Evolutionary conservation across 2,888 invertebrate genomes (phyloP).

Genomic region (Oasisia sp.): DNA sequence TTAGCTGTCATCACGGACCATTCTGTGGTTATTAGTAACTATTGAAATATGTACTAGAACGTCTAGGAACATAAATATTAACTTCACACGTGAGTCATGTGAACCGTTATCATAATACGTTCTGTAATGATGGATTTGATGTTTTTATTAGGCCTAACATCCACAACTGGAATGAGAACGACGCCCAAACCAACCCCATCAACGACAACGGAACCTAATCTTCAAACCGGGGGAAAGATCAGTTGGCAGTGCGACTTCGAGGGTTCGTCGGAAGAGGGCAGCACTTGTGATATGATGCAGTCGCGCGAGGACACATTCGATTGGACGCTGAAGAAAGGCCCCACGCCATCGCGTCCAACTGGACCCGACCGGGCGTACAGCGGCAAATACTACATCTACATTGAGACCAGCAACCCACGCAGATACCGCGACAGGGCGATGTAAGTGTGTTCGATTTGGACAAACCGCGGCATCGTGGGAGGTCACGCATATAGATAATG

Average conservation of each 20-base stretch:
- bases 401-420: slow-evolving; percentile 33
- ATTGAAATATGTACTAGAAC: too few species aligned
- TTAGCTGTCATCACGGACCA: too few species aligned
- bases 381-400: slow-evolving; percentile 32
- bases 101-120: background rate
- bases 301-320: slow-evolving; percentile 28
- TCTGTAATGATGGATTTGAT: background rate
- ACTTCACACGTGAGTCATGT: too few species aligned
- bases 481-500: background rate
- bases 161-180: background rate
- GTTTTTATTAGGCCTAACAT: background rate
- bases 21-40: too few species aligned
- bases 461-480: background rate
- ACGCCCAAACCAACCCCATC: background rate
- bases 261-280: background rate
- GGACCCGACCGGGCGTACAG: slow-evolving; percentile 27
- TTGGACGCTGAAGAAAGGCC: slow-evolving; percentile 24
- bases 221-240: background rate
- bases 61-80: too few species aligned
- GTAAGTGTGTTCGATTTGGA: slow-evolving; percentile 28
- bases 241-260: background rate
- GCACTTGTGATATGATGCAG: background rate
- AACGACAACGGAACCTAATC: background rate
- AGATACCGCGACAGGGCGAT: slow-evolving; percentile 25
- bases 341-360: slow-evolving; percentile 27